Evolutionary conservation across 2,797 vertebrate genomes (phyloP), one percentile per base, ranked within the genome.

Genomic region (Chelon auratus): DNA sequence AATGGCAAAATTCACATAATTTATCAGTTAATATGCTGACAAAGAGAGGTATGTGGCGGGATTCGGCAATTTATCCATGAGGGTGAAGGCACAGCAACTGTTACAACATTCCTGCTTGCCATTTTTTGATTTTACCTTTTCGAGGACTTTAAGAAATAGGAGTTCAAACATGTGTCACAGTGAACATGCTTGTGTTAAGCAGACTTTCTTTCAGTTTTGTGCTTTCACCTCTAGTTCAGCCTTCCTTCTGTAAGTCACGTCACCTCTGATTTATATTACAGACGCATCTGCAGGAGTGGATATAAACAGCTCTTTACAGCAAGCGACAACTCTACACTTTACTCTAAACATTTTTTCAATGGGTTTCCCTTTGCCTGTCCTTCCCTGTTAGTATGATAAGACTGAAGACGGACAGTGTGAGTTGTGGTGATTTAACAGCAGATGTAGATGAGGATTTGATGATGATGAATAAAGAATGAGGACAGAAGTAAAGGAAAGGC

Each of bases 31-130:
- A 58, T 39, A 22, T 24, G 15, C 12, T 5, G 0, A n/a, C 58
- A 78, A 70, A 73, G 55, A 60, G 63, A 69, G 55, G 66, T 58
- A 60, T 66, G 72, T 57, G 68, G 14, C 63, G 13, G n/a, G 63
- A 63, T 75, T 81, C 80, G 63, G 72, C 77, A 63, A 86, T 77
- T 79, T 40, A 77, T 52, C 59, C 52, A 26, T 17, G 3, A 58
- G 42, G 62, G 55, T 24, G 52, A 72, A 71, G 43, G 62, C 47
- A 65, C 17, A 59, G 37, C 15, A 69, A 60, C 53, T 45, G n/a
- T 51, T 76, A 37, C 64, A 75, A 40, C 37, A 59, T 62, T 72
- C 50, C 50, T 33, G 33, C 37, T 69, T 51, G 26, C 36, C 17
- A 26, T 18, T 43, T 56, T 74, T 65, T 43, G 60, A 62, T 81